A percentile compares a stretch with the other conserved stretches of the same genome.
These are phyloP conservation scores for Spondyliosoma cantharus DNA, from an alignment of 2,797 vertebrate genomes.

Conservation along the genomic window DNA sequence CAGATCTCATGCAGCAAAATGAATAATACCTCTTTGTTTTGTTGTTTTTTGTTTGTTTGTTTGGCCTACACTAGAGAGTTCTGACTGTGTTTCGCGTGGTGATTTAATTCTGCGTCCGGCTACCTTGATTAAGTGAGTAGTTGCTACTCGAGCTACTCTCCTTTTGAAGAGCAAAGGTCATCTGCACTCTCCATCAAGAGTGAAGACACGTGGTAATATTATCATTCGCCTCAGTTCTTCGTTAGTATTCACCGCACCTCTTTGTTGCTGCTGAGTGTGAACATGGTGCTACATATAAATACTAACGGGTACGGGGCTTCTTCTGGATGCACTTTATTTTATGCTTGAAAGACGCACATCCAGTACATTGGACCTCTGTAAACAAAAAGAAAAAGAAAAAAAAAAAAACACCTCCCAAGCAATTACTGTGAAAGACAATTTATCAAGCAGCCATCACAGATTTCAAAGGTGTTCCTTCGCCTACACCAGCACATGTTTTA, in stretches of 20 bases:
- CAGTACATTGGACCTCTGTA: slow-evolving; percentile 42
- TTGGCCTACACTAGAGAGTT: slow-evolving; percentile 27
- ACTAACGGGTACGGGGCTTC: not conserved
- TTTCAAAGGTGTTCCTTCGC: slow-evolving; percentile 81
- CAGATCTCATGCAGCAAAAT: slow-evolving; percentile 74
- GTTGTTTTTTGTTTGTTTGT: slow-evolving; percentile 17
- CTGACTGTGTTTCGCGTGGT: slow-evolving; percentile 4
- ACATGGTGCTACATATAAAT: slow-evolving; percentile 8
- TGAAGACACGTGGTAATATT: not conserved
- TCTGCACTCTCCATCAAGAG: not conserved
- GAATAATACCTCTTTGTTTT: slow-evolving; percentile 74
- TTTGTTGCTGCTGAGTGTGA: slow-evolving; percentile 5
- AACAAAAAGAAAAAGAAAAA: slow-evolving; percentile 33
- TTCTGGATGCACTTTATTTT: not conserved
- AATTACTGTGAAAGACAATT: slow-evolving; percentile 77
- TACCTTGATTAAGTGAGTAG: slow-evolving; percentile 29
- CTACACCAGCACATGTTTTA: slow-evolving; percentile 72
- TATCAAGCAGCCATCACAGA: slow-evolving; percentile 75
- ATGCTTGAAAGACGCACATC: slow-evolving; percentile 17
- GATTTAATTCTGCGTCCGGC: slow-evolving; percentile 19
- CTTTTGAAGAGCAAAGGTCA: slow-evolving; percentile 28
- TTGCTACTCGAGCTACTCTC: slow-evolving; percentile 8
- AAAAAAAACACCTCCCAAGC: slow-evolving; percentile 43
- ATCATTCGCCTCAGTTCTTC: not conserved
- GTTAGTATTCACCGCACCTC: not conserved